Evolutionary conservation across 2,113 vertebrate genomes (phyloP), one percentile per base, ranked within the genome.

Genomic region (Saccopteryx leptura): DNA sequence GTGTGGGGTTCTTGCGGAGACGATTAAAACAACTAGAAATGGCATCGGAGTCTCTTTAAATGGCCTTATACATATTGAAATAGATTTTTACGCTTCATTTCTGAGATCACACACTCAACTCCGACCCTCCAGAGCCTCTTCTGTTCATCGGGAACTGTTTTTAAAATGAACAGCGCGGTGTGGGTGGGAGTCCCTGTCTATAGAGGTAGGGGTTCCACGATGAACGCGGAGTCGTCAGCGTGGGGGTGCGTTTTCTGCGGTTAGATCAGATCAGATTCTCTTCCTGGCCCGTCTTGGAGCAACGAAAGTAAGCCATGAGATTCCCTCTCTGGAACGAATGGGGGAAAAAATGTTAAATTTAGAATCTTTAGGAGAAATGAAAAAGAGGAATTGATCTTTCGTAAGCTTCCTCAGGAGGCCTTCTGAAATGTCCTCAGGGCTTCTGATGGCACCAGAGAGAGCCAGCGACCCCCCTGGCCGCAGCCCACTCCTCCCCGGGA

Each of bases 221-320:
- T 84, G 95, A 96, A 95, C 93, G 88, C 83, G 84, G 79, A 91
- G 50, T 71, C 28, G 1, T 19, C 31, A 0, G 18, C 69, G 39
- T 86, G 95, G 52, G 79, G 71, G 80, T 93, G 9, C 2, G 8
- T 93, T 97, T 2, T 1, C 39, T 92, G 89, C 96, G 96, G 89
- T 95, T 94, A 89, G 33, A 87, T 94, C 85, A 88, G 72, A 82
- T 95, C 85, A 88, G 72, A 82, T 95, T 98, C 98, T 98, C 98
- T 91, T 88, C 33, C 58, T 76, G 88, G 63, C 81, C 81, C 94
- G 79, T 93, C 91, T 52, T 65, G 83, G 78, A 98, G 78, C 83
- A 94, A 96, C 88, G 4, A 66, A 91, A 83, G 63, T 95, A 96
- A 90, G 80, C 86, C 95, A 31, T 21, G 15, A 75, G 65, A 94